These are phyloP conservation scores for Anolis sagrei DNA, from an alignment of 2,113 vertebrate species.

Conservation along the genomic window DNA sequence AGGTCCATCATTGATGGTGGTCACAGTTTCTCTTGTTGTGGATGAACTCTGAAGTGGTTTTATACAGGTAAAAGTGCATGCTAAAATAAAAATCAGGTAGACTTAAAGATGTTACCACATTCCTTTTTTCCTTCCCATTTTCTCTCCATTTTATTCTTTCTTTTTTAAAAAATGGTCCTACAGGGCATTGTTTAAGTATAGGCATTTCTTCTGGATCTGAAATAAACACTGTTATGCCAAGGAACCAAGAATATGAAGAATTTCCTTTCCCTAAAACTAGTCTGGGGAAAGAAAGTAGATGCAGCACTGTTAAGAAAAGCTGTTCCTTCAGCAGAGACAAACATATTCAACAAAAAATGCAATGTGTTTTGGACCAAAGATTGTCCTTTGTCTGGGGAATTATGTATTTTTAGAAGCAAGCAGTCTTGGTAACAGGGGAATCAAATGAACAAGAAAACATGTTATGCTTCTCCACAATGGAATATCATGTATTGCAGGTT, in stretches of 20 bases:
- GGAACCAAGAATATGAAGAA: not conserved
- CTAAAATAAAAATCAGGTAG: too few species aligned
- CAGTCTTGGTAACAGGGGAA: not conserved
- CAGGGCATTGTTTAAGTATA: too few species aligned
- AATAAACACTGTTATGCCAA: too few species aligned
- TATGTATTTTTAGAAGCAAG: slow-evolving; percentile 26
- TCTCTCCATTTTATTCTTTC: too few species aligned
- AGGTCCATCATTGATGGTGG: too few species aligned
- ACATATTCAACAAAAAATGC: not conserved
- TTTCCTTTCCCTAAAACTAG: not conserved
- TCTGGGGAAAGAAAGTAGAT: not conserved
- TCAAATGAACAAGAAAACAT: slow-evolving; percentile 20
- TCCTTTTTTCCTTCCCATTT: too few species aligned
- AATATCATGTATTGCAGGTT: not conserved
- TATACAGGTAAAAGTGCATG: too few species aligned
- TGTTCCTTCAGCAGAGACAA: not conserved
- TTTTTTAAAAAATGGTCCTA: too few species aligned
- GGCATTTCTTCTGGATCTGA: too few species aligned
- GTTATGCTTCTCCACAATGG: not conserved
- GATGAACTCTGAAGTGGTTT: too few species aligned
- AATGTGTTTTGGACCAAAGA: not conserved
- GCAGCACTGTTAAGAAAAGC: not conserved
- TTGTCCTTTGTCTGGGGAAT: not conserved
- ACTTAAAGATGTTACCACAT: too few species aligned
- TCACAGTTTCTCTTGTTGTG: too few species aligned